Conservation (phyloP, 2,888 invertebrate genomes). For the Drepana falcataria region DNA sequence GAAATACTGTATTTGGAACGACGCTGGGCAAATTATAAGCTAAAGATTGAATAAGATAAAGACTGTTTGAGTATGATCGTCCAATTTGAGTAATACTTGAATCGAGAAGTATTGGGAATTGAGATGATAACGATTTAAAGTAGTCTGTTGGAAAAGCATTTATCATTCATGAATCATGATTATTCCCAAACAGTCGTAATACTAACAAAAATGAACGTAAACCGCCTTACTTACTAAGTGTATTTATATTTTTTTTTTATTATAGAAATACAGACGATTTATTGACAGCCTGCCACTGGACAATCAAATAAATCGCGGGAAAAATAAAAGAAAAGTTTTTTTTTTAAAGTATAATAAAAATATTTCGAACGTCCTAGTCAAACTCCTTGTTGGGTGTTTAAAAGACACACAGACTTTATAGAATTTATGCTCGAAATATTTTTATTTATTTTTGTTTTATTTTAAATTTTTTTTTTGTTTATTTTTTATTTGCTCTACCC, state of each 20-base stretch:
- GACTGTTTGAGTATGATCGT: neutral
- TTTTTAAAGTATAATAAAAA: constrained; percentile 1
- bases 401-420: constrained; percentile 13
- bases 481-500: constrained; percentile 57
- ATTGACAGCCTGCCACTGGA: neutral
- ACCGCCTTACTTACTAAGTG: constrained; percentile 22
- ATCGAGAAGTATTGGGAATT: too few relatives aligned
- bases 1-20: constrained; percentile 33
- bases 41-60: neutral
- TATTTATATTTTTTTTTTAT: constrained; percentile 13
- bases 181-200: constrained; percentile 8
- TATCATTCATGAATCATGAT: neutral
- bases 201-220: constrained; percentile 18
- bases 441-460: constrained; percentile 28
- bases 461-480: constrained; percentile 33
- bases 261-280: neutral
- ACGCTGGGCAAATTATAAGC: constrained; percentile 6
- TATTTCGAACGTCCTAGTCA: constrained; percentile 6
- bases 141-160: neutral
- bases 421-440: constrained; percentile 42
- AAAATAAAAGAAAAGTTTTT: constrained; percentile 2
- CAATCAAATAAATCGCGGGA: neutral
- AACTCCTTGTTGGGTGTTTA: constrained; percentile 8
- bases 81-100: too few relatives aligned
- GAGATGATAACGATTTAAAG: too few relatives aligned